Percentiles rank a stretch among this genome's conserved stretches.
Conservation (phyloP, 2,113 vertebrate species). For the Scortum barcoo region DNA sequence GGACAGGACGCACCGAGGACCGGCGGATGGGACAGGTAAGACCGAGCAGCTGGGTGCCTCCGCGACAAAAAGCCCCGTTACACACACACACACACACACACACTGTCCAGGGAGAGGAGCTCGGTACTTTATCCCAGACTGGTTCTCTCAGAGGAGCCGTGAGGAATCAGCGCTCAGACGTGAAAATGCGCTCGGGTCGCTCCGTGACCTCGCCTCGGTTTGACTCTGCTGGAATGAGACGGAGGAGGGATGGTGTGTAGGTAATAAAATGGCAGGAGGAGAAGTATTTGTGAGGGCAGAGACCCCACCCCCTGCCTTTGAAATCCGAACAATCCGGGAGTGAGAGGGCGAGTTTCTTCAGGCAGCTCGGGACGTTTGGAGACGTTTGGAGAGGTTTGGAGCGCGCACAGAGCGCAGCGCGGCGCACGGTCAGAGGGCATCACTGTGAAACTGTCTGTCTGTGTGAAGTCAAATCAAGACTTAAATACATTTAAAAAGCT, state of each 20-base stretch:
- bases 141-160: background rate
- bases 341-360: background rate
- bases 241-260: conserved; percentile 50
- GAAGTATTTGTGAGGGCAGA: conserved; percentile 54
- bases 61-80: background rate
- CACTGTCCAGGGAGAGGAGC: background rate
- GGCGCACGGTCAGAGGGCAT: background rate
- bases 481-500: too few species aligned
- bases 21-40: conserved; percentile 78
- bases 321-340: conserved; percentile 65
- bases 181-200: conserved; percentile 28
- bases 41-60: background rate
- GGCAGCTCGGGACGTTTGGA: conserved; percentile 2
- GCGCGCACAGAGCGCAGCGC: conserved; percentile 8
- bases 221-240: conserved; percentile 64
- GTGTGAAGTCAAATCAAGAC: too few species aligned
- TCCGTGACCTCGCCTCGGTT: conserved; percentile 25
- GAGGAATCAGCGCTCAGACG: conserved; percentile 53
- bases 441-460: background rate
- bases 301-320: conserved; percentile 68
- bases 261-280: conserved; percentile 68
- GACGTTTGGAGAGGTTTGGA: conserved; percentile 11
- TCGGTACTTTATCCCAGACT: conserved; percentile 32
- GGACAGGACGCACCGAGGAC: conserved; percentile 63
- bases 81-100: background rate